A percentile compares a stretch with the other conserved stretches of the same genome.
phyloP scores from a whole-genome alignment of 2,113 vertebrate species.

The Ia io region DNA sequence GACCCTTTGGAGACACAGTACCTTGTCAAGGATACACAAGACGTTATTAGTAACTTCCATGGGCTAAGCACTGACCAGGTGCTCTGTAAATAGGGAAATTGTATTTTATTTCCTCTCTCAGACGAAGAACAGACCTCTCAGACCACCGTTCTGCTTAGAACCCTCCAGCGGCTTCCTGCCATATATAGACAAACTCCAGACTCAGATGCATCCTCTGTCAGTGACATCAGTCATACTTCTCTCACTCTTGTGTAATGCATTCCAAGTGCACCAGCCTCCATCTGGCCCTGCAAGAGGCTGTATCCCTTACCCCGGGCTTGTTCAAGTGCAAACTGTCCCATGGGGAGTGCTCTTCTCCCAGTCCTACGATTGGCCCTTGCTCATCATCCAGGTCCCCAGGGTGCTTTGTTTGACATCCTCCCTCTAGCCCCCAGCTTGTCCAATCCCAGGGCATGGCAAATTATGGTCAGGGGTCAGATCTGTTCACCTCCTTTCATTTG shows the following conservation, averaged over 20 bases:
- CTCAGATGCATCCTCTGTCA: neutral
- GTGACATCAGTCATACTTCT: neutral
- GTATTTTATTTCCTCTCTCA: neutral
- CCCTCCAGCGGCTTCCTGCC: neutral
- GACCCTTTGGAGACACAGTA: neutral
- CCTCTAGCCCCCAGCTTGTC: neutral
- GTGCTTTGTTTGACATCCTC: too few relatives aligned
- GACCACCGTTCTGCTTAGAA: neutral
- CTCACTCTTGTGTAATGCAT: neutral
- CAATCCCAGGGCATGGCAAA: neutral
- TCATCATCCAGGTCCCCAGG: neutral
- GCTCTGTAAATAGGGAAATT: neutral
- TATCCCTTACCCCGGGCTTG: neutral
- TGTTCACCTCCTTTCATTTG: neutral
- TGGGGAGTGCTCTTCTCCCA: neutral
- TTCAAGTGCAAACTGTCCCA: neutral
- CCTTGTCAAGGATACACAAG: neutral
- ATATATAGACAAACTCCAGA: conserved; percentile 4
- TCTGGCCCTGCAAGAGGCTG: neutral
- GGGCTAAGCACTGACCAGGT: neutral
- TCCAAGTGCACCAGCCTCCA: neutral
- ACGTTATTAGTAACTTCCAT: neutral
- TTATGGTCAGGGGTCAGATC: neutral
- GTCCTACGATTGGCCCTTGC: neutral
- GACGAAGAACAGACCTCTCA: neutral